Percentiles rank a stretch among this genome's conserved stretches.
phyloP scores from a whole-genome alignment of 1,140 invertebrate genomes.

The Drosophila suzukii region DNA sequence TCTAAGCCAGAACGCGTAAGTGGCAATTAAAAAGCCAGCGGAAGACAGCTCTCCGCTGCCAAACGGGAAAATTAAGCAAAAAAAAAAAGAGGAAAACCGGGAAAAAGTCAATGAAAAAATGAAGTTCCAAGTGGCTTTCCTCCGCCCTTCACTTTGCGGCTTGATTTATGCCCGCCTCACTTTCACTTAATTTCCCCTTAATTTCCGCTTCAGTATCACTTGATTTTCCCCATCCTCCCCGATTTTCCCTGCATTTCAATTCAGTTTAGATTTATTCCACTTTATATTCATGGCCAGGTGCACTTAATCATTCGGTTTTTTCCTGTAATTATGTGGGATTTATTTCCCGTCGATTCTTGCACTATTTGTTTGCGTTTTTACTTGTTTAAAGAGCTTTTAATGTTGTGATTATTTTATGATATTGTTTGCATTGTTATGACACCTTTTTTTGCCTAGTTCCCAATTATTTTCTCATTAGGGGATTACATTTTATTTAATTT shows the following conservation, averaged over 20 bases:
- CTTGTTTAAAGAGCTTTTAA: background rate
- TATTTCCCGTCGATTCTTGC: background rate
- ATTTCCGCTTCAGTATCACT: constrained; percentile 27
- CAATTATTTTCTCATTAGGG: background rate
- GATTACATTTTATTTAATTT: background rate
- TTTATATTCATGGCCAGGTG: background rate
- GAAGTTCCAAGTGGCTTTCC: constrained; percentile 19
- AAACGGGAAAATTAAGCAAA: constrained; percentile 11
- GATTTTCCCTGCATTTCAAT: background rate
- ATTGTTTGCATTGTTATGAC: background rate
- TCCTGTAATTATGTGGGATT: background rate
- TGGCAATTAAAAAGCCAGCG: constrained; percentile 76
- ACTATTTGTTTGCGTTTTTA: constrained; percentile 1
- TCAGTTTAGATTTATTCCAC: constrained; percentile 1
- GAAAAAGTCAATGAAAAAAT: constrained; percentile 34
- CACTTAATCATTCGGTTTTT: background rate
- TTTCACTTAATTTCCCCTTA: constrained; percentile 40
- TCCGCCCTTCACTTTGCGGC: constrained; percentile 19
- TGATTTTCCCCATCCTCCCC: background rate
- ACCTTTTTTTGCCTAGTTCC: too few relatives aligned
- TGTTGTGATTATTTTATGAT: constrained; percentile 1
- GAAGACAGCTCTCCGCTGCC: constrained; percentile 12
- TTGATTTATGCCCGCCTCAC: constrained; percentile 41
- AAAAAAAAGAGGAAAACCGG: background rate
- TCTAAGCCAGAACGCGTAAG: constrained; percentile 64